Base-by-base conservation (phyloP, 2,797 vertebrate species). In the Perdix hodgsoniae region DNA sequence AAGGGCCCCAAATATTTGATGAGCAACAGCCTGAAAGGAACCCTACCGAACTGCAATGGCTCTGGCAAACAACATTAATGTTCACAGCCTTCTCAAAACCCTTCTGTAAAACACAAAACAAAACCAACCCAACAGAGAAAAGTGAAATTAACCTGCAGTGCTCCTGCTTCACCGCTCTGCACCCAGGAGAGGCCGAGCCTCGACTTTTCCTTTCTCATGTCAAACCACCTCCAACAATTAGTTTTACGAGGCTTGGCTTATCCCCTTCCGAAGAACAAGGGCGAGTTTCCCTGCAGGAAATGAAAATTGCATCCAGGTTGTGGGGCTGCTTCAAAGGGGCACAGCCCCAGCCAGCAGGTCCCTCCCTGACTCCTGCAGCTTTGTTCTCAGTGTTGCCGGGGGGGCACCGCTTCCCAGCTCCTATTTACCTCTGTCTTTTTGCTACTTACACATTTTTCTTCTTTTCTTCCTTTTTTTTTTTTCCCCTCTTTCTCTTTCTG, bases 261-360 rank as follows among this genome's bases (percentile, higher is more conserved):
- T 79, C 77, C 77, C 3, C 59, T 78, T 60, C 64, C 81, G 90
- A 64, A 79, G 70, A 70, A 31, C 67, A 54, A 70, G 74, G 73
- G 73, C 0, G 7, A 69, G 9, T 47, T 93, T 80, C 64, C 66
- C 85, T 35, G 70, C 83, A 93, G 94, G 91, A 96, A 91, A 86
- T 77, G 75, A 80, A 94, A 90, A 93, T 57, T 77, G 70, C 74
- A 86, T 75, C 76, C 85, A 71, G 71, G 60, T 60, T 76, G 74
- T 49, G 85, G 60, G 74, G 74, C 44, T 57, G 71, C 77, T 93
- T 93, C 90, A 92, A 93, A 94, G 87, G 16, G 33, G 50, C 78
- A 73, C 35, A 66, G 8, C 14, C 57, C 73, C 0, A 27, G 59
- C 37, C 10, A 37, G 52, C 76, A 88, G 70, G 80, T 86, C 49